Conservation (phyloP, 2,888 invertebrate species). For the Corythucha ciliata region DNA sequence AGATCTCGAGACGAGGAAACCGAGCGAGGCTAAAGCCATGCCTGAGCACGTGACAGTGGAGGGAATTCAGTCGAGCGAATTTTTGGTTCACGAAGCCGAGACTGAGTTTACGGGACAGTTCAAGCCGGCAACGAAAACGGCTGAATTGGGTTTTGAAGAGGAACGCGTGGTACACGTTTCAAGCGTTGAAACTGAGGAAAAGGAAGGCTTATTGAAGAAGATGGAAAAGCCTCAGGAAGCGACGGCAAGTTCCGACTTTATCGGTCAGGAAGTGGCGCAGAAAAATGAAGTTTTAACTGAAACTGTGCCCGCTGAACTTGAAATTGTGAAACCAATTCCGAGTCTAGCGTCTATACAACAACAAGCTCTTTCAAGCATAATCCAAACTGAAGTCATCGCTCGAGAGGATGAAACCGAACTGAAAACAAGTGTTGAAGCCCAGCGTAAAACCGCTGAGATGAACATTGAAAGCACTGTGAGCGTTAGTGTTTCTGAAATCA, state of each 20-base stretch:
- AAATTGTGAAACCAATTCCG: constrained; percentile 41
- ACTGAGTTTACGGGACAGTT: constrained; percentile 39
- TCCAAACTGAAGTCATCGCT: constrained; percentile 38
- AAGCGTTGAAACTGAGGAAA: constrained; percentile 39
- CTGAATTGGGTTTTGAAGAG: constrained; percentile 32
- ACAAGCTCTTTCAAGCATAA: constrained; percentile 40
- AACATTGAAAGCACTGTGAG: constrained; percentile 47
- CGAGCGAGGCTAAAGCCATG: constrained; percentile 30
- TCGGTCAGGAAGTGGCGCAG: constrained; percentile 45
- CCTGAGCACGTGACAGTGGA: constrained; percentile 33
- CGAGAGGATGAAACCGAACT: constrained; percentile 38
- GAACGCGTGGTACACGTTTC: constrained; percentile 31
- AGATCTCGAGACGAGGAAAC: constrained; percentile 29
- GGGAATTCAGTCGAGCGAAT: constrained; percentile 38
- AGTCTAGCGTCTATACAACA: constrained; percentile 42
- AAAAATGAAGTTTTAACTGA: constrained; percentile 45
- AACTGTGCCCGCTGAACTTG: constrained; percentile 43
- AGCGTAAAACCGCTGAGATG: constrained; percentile 41
- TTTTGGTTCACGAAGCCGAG: constrained; percentile 40
- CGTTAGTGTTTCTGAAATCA: constrained; percentile 40
- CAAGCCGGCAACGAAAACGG: constrained; percentile 37
- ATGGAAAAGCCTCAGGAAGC: constrained; percentile 29
- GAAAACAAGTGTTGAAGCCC: constrained; percentile 31
- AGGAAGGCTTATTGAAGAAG: constrained; percentile 39
- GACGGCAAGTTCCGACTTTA: constrained; percentile 34